Evolutionary conservation across 2,113 vertebrate species (phyloP).

Genomic region (Alligator mississippiensis): DNA sequence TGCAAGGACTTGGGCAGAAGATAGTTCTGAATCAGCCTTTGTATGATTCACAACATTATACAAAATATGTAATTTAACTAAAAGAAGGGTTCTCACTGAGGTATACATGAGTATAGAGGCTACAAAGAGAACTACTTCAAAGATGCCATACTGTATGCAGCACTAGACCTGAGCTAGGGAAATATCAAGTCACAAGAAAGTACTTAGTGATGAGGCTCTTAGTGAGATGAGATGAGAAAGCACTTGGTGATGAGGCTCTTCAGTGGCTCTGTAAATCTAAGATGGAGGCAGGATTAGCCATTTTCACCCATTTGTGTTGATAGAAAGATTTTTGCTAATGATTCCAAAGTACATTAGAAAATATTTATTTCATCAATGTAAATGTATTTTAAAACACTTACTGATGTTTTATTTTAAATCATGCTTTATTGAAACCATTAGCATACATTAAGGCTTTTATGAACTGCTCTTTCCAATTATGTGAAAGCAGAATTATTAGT

Average conservation of each 20-base stretch:
- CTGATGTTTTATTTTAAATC: background rate
- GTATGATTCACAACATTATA: background rate
- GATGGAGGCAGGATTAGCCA: background rate
- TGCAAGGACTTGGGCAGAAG: background rate
- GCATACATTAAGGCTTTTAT: background rate
- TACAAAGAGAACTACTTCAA: background rate
- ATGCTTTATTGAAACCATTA: background rate
- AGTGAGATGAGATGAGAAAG: too few species aligned
- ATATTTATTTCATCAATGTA: too few species aligned
- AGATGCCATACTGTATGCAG: background rate
- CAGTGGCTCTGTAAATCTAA: background rate
- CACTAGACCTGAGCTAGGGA: background rate
- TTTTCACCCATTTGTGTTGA: background rate
- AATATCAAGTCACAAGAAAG: background rate
- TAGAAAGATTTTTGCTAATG: background rate
- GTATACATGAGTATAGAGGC: fast-evolving
- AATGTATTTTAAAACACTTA: too few species aligned
- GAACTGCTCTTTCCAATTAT: background rate
- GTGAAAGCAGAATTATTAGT: background rate
- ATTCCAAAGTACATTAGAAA: background rate
- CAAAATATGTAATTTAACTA: background rate
- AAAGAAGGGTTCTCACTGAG: background rate
- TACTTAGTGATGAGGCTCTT: background rate
- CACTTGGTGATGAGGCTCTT: background rate
- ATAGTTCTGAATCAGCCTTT: background rate